Base-by-base conservation (phyloP, 2,797 vertebrate genomes). In the Meda fulgida region DNA sequence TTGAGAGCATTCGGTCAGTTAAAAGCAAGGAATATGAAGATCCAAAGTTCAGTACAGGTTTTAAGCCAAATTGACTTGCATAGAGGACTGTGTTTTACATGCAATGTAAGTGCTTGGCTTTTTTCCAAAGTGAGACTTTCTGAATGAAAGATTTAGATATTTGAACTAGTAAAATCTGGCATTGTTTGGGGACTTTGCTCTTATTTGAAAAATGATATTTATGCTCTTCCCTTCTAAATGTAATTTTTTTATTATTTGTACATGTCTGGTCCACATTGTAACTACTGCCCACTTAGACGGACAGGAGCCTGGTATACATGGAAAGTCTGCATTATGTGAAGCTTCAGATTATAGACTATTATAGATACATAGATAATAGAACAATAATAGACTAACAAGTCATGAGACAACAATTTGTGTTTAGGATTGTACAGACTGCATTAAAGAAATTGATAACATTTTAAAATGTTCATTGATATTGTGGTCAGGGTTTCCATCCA, bases 1-100 rank as follows among this genome's bases (percentile, higher is more conserved):
- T 34, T 26, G 63, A 55, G 76, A 84, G 18, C 14, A 70, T 76
- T 71, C 88, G 82, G 84, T 89, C 83, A 66, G 70, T 19, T 5
- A 84, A 43, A 43, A 65, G 29, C 55, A 73, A 60, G n/a, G 51
- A 34, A 78, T 78, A 78, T 70, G 36, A 78, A 70, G 48, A 78
- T 77, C 26, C 5, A 48, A 46, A 40, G 63, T 78, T 84, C 36
- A 84, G 29, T 34, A 51, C 5, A 48, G 58, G 58, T 26, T 75
- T 76, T 70, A 8, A 78, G 4, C 8, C 36, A 2, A 43, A 66
- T 31, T 84, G 11, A 40, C 36, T 78, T 58, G 34, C 31, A 78
- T 55, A 55, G n/a, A 78, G n/a, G 16, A 34, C 60, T 26, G 0
- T 66, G 65, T 83, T 75, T n/a, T 29, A 11, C 26, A 75, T 66